Evolutionary conservation across 2,888 invertebrate genomes (phyloP).

Genomic region (Apotomis capreana): DNA sequence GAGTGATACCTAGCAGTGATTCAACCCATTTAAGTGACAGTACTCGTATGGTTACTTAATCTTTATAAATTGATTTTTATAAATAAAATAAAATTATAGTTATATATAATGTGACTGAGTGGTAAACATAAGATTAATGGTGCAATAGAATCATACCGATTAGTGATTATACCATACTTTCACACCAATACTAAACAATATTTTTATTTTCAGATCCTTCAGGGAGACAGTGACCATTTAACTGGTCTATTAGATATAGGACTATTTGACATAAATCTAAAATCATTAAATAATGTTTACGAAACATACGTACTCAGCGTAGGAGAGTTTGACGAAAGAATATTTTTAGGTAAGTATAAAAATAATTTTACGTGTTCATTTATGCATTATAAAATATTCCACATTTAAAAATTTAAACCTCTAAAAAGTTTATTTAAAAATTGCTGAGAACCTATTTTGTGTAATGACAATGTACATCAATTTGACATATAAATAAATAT

Average conservation of each 20-base stretch:
- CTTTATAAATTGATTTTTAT: too few relatives aligned
- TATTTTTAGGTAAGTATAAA: constrained; percentile 89
- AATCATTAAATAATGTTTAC: constrained; percentile 93
- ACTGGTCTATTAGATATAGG: constrained; percentile 90
- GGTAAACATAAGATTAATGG: too few relatives aligned
- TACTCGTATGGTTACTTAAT: too few relatives aligned
- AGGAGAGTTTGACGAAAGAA: constrained; percentile 98
- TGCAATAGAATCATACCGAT: too few relatives aligned
- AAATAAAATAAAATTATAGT: too few relatives aligned
- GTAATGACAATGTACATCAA: constrained; percentile 3
- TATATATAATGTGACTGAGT: too few relatives aligned
- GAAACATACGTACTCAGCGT: constrained; percentile 95
- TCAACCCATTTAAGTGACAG: too few relatives aligned
- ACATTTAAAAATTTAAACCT: too few relatives aligned
- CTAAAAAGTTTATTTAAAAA: neutral
- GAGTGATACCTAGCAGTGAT: too few relatives aligned
- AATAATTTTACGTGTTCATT: neutral
- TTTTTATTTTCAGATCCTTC: constrained; percentile 83
- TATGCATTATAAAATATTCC: too few relatives aligned
- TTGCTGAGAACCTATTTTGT: neutral
- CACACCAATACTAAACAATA: neutral
- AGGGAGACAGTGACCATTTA: constrained; percentile 87
- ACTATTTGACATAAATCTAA: constrained; percentile 93
- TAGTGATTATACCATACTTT: too few relatives aligned
- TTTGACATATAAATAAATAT: neutral